phyloP scores from a whole-genome alignment of 1,140 invertebrate species.

The Papilio xuthus region DNA sequence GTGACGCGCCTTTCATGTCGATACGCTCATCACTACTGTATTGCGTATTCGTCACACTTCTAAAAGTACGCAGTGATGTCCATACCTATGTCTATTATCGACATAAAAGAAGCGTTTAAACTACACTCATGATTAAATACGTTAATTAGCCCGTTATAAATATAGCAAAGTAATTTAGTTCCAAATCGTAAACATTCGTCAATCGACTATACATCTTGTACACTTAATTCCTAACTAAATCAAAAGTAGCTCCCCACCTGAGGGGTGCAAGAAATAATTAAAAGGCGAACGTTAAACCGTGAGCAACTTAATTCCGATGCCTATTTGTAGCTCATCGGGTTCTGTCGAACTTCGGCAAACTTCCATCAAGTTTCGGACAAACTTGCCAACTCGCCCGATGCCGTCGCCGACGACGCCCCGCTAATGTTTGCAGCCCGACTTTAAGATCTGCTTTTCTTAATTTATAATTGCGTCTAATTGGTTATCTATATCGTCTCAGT shows the following conservation, averaged over 20 bases:
- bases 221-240: constrained; percentile 42
- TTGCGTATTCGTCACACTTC: background rate
- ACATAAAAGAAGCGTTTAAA: background rate
- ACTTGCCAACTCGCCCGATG: constrained; percentile 46
- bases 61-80: background rate
- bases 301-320: constrained; percentile 71
- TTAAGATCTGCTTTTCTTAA: constrained; percentile 59
- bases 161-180: background rate
- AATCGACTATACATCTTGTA: background rate
- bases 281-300: constrained; percentile 68
- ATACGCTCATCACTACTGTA: background rate
- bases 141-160: background rate
- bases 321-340: constrained; percentile 70
- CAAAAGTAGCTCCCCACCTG: constrained; percentile 49
- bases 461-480: constrained; percentile 68
- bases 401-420: constrained; percentile 42
- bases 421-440: constrained; percentile 57
- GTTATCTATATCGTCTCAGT: constrained; percentile 53
- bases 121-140: background rate
- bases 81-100: background rate
- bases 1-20: constrained; percentile 38
- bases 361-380: constrained; percentile 51
- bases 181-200: background rate
- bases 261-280: constrained; percentile 67
- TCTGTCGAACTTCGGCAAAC: constrained; percentile 52